These are phyloP conservation scores for Bilobella aurantiaca DNA, from an alignment of 1,140 invertebrate genomes.

Conservation along the genomic window DNA sequence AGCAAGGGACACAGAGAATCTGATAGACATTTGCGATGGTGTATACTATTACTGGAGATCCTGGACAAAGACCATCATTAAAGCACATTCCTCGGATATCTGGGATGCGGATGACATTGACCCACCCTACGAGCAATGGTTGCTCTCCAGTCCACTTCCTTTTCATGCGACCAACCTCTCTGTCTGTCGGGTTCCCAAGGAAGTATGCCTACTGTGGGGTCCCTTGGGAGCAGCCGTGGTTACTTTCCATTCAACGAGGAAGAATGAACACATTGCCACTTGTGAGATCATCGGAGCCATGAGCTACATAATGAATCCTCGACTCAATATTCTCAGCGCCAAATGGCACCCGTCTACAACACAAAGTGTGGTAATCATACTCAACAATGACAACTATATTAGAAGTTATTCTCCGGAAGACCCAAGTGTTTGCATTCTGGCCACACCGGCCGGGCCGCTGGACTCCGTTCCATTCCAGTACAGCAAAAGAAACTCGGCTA, in stretches of 20 bases:
- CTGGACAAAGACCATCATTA: background rate
- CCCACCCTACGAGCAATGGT: background rate
- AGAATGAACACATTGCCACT: background rate
- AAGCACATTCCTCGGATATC: background rate
- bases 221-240: background rate
- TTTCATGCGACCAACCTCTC: background rate
- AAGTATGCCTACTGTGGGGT: background rate
- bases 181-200: background rate
- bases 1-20: too few relatives aligned
- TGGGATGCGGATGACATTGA: background rate
- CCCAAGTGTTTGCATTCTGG: background rate
- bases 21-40: background rate
- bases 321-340: slow-evolving; percentile 9
- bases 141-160: background rate
- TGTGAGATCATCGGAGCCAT: slow-evolving; percentile 10
- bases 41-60: slow-evolving; percentile 3
- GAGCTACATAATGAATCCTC: slow-evolving; percentile 6
- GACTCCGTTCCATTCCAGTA: background rate
- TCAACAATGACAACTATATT: slow-evolving; percentile 22
- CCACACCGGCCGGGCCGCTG: background rate
- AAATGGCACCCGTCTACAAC: slow-evolving; percentile 2
- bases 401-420: background rate
- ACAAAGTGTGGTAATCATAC: slow-evolving; percentile 10
- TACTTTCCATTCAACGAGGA: background rate
- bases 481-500: background rate